Evolutionary conservation across 2,113 vertebrate genomes (phyloP), one percentile per base, ranked within the genome.

Genomic region (Orientallactaga bullata): DNA sequence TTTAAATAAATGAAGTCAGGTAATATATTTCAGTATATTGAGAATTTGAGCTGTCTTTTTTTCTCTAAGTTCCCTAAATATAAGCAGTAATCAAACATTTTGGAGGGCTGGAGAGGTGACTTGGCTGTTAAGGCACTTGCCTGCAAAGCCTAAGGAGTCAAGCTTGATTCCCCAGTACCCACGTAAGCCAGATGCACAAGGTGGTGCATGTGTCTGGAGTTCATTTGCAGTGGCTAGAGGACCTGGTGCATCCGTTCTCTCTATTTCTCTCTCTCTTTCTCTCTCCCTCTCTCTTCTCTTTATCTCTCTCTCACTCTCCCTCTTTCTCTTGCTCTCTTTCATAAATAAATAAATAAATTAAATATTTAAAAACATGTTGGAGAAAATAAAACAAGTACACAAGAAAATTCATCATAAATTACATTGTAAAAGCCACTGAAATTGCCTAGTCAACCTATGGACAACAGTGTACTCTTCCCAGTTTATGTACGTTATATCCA

Each of bases 41-140:
- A 93, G 39, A 58, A 74, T 74, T 23, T n/a, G 55, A 77, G 26
- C 76, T 86, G 30, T 61, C 39, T 69, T 42, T 32, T 32, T 60
- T 72, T 39, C 35, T 32, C 28, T 37, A 32, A 58, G 28, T 86
- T 74, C 60, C 21, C 47, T 77, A 91, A 79, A 87, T 35, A 60
- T 80, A 55, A 89, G 26, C 26, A 89, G 20, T 86, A 76, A 93
- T 28, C 39, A 35, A 88, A 90, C 1, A 6, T 76, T 92, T 93
- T 16, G 16, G 23, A 68, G 28, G 58, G 42, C 42, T 47, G 42
- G 42, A 47, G 42, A 47, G 42, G 42, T 47, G 42, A 6, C 42
- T 6, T 47, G 8, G 42, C 42, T 47, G 42, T 47, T 47, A 47
- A 47, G 42, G 42, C 42, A 47, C 42, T 47, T 47, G 42, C 42